Evolutionary conservation across 1,140 invertebrate species (phyloP).

Genomic region (Xylocopa sonorina): DNA sequence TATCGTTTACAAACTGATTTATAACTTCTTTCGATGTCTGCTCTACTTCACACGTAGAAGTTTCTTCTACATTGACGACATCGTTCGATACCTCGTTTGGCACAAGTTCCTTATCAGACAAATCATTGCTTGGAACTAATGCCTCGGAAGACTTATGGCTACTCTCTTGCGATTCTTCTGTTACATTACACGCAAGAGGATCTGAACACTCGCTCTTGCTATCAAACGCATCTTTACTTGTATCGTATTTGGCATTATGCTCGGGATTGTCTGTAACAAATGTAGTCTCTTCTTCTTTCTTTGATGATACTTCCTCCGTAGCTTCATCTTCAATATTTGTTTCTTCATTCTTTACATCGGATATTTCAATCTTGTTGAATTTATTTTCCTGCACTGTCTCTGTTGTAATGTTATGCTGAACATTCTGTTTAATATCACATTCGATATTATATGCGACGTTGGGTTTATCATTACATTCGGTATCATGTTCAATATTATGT

Average conservation of each 20-base stretch:
- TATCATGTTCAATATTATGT: neutral
- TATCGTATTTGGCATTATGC: conserved; percentile 8
- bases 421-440: neutral
- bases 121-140: conserved; percentile 6
- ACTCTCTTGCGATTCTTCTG: conserved; percentile 4
- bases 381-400: neutral
- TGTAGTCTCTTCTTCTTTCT: neutral
- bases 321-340: conserved; percentile 6
- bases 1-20: conserved; percentile 25
- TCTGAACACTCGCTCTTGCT: neutral
- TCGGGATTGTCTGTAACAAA: conserved; percentile 14
- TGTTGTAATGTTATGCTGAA: neutral
- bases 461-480: neutral
- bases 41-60: conserved; percentile 10
- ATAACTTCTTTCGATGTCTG: conserved; percentile 1
- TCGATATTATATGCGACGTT: too few species aligned
- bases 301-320: neutral
- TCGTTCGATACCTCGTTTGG: conserved; percentile 13
- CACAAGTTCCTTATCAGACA: conserved; percentile 1
- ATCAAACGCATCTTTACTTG: neutral
- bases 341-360: neutral
- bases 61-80: neutral
- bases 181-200: neutral
- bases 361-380: neutral
- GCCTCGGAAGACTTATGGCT: conserved; percentile 36